Conservation (phyloP, 2,113 vertebrate species). For the Megalops atlanticus region DNA sequence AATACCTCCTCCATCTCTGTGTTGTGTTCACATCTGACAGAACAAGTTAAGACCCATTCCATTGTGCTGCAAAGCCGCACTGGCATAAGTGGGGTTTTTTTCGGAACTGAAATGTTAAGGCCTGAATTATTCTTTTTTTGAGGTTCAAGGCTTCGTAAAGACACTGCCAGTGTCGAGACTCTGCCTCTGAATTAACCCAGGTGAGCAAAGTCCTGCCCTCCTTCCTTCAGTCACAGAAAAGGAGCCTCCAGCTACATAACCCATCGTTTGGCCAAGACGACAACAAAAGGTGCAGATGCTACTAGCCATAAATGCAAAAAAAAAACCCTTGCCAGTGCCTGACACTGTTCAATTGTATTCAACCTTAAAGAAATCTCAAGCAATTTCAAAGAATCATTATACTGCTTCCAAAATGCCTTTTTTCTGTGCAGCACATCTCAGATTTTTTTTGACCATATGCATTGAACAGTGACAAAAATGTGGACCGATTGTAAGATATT, state of each 20-base stretch:
- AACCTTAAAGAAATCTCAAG: background rate
- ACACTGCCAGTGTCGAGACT: background rate
- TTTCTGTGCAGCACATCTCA: background rate
- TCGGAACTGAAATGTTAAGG: too few relatives aligned
- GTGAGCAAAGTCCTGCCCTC: background rate
- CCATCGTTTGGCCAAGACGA: background rate
- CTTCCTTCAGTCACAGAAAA: background rate
- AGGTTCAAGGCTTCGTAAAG: background rate
- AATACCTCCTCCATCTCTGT: too few relatives aligned
- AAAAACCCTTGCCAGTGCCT: background rate
- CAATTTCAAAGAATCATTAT: slow-evolving; percentile 2
- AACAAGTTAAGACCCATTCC: too few relatives aligned
- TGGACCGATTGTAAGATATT: background rate
- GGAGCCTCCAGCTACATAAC: background rate
- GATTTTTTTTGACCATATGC: background rate
- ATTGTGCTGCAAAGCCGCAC: too few relatives aligned
- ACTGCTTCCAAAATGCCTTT: background rate
- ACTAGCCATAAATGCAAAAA: background rate
- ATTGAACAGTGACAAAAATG: background rate
- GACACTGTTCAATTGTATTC: background rate
- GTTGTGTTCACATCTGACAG: too few relatives aligned
- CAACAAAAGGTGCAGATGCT: background rate
- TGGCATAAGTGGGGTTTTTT: too few relatives aligned
- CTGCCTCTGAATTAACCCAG: background rate
- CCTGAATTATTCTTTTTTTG: background rate